Percentiles rank a stretch among this genome's conserved stretches.
These are phyloP conservation scores for Zosterops lateralis DNA, from an alignment of 2,113 vertebrate genomes.

Conservation along the genomic window DNA sequence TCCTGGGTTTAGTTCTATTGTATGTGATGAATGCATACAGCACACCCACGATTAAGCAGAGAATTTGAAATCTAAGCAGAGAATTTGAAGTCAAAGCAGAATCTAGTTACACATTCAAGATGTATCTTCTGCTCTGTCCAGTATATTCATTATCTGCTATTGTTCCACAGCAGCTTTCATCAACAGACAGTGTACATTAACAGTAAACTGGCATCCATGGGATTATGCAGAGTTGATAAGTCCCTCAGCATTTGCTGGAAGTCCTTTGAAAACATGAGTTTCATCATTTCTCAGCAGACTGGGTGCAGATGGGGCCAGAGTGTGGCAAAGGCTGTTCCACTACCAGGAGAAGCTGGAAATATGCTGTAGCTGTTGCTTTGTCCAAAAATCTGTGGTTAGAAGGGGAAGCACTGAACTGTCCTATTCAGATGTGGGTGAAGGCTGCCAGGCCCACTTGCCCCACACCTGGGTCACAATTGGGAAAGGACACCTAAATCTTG, in stretches of 20 bases:
- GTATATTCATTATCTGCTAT: not conserved
- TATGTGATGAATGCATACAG: not conserved
- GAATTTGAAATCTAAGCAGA: not conserved
- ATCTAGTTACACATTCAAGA: slow-evolving; percentile 15
- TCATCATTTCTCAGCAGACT: not conserved
- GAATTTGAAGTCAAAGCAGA: not conserved
- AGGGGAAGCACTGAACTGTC: not conserved
- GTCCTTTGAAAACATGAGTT: not conserved
- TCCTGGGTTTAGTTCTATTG: slow-evolving; percentile 3
- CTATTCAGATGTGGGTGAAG: not conserved
- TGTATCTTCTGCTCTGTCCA: not conserved
- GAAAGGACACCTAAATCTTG: not conserved
- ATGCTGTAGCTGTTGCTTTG: not conserved
- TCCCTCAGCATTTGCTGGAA: not conserved
- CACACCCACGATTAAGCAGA: not conserved
- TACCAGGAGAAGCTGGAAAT: not conserved
- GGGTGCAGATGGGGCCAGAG: not conserved
- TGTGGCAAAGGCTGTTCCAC: not conserved
- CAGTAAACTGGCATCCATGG: not conserved
- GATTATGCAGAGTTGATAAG: not conserved
- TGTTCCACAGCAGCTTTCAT: not conserved
- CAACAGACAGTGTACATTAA: not conserved
- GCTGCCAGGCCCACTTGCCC: not conserved
- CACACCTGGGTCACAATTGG: fast-evolving
- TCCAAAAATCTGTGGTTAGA: not conserved